Percentiles rank a stretch among this genome's conserved stretches.
Evolutionary conservation across 1,140 invertebrate species (phyloP).

Genomic region (Aphidius ervi): DNA sequence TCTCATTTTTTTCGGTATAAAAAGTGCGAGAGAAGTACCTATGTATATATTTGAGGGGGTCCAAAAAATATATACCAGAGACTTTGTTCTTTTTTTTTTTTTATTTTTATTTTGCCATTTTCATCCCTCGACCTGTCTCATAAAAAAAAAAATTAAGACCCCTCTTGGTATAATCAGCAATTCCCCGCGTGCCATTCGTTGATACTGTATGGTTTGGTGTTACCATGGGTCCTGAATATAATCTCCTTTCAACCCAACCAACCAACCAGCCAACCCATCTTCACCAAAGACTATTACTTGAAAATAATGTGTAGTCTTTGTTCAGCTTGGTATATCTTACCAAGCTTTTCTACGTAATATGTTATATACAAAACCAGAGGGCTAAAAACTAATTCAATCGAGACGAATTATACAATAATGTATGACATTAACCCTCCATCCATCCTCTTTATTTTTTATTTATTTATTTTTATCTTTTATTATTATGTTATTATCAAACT

Average conservation of each 20-base stretch:
- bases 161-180: conserved; percentile 24
- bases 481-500: too few species aligned
- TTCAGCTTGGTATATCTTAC: not conserved
- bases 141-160: conserved; percentile 17
- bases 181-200: conserved; percentile 19
- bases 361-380: conserved; percentile 9
- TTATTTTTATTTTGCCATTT: not conserved
- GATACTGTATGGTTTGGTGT: conserved; percentile 14
- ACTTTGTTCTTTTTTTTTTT: conserved; percentile 11
- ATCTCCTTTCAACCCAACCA: conserved; percentile 5
- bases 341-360: too few species aligned
- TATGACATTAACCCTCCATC: conserved; percentile 10
- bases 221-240: conserved; percentile 2
- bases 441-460: too few species aligned
- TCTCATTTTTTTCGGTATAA: too few species aligned
- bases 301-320: conserved; percentile 12
- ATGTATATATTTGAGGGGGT: too few species aligned
- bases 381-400: conserved; percentile 24
- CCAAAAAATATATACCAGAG: too few species aligned
- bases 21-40: too few species aligned
- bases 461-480: too few species aligned
- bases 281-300: conserved; percentile 8
- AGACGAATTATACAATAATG: not conserved
- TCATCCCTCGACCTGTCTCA: not conserved
- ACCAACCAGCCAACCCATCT: conserved; percentile 3